phyloP scores from a whole-genome alignment of 2,113 vertebrate genomes.

The Nanorana parkeri region DNA sequence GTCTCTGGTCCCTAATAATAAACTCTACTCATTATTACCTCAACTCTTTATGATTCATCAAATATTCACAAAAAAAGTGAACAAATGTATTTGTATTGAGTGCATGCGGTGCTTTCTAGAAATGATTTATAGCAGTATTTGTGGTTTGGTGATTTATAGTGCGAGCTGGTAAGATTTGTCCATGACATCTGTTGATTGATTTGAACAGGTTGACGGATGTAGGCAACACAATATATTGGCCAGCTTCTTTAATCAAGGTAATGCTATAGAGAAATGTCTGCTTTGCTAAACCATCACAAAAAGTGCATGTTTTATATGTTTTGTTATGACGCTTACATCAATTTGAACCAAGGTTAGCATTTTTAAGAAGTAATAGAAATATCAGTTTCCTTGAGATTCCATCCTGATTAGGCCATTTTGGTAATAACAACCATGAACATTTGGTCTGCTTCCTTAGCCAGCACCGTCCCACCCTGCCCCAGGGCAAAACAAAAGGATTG shows the following conservation, averaged over 20 bases:
- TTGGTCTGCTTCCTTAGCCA: too few species aligned
- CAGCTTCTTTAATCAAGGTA: conserved; percentile 30
- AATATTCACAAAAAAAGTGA: not conserved
- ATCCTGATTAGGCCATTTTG: too few species aligned
- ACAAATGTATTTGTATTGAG: not conserved
- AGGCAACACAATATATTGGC: conserved; percentile 17
- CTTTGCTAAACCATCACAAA: not conserved
- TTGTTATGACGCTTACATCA: too few species aligned
- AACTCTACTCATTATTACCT: not conserved
- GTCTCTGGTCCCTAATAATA: not conserved
- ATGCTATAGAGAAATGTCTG: conserved; percentile 2
- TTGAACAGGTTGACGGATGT: not conserved
- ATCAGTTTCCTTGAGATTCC: too few species aligned
- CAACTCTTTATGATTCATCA: not conserved
- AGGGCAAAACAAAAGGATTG: too few species aligned
- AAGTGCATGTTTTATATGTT: too few species aligned
- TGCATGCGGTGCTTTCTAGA: not conserved
- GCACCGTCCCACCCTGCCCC: too few species aligned
- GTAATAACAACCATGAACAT: too few species aligned
- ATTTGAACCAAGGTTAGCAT: too few species aligned
- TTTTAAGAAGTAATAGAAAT: too few species aligned
- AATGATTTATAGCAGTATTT: conserved; percentile 13
- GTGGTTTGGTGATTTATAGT: conserved; percentile 10
- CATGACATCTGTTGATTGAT: conserved; percentile 39
- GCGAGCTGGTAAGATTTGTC: not conserved